phyloP scores from a whole-genome alignment of 2,797 vertebrate species.

The Molossus alvarezi region DNA sequence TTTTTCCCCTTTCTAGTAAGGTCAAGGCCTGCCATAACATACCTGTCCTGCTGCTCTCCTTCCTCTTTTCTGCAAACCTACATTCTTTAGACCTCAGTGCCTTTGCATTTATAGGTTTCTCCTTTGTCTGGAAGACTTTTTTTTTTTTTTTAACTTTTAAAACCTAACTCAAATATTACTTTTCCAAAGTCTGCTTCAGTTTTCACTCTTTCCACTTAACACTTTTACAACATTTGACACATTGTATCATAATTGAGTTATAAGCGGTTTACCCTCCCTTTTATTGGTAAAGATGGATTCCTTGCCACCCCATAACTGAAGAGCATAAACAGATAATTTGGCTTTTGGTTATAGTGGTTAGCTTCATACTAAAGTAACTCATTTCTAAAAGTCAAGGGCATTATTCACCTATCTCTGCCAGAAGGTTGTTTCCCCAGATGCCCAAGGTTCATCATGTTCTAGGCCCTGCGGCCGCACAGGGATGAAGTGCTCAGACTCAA shows the following conservation, averaged over 20 bases:
- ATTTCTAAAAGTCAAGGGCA: neutral
- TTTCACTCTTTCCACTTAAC: neutral
- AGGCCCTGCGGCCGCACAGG: rapidly evolving
- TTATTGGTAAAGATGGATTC: neutral
- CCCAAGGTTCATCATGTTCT: neutral
- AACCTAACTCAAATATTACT: neutral
- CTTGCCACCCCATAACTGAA: neutral
- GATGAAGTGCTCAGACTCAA: rapidly evolving
- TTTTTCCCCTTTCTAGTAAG: neutral
- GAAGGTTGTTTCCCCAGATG: neutral
- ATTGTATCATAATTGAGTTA: neutral
- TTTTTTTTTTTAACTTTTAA: conserved; percentile 11
- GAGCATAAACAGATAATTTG: neutral
- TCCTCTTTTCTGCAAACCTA: neutral
- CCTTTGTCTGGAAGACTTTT: neutral
- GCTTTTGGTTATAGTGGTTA: neutral
- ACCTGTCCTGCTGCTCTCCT: neutral
- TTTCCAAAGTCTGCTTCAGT: neutral
- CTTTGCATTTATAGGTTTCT: neutral
- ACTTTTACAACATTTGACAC: neutral
- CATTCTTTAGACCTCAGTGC: neutral
- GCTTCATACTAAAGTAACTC: neutral
- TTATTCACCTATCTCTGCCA: neutral
- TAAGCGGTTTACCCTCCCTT: neutral
- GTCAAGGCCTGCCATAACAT: neutral